Percentiles rank a stretch among this genome's conserved stretches.
Evolutionary conservation across 1,140 invertebrate genomes (phyloP).

Genomic region (Drosophila suzukii): DNA sequence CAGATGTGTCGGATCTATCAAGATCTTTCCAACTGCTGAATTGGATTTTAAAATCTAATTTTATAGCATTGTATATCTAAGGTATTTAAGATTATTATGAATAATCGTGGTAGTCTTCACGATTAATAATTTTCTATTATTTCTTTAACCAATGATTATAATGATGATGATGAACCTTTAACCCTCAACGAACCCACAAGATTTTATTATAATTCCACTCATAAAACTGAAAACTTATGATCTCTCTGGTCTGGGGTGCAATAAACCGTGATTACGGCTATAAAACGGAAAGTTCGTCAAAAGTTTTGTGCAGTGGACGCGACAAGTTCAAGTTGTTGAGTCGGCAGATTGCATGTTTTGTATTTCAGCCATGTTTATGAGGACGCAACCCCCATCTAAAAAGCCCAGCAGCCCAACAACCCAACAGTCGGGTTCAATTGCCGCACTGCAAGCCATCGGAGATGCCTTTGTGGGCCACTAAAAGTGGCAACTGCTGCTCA

Average conservation of each 20-base stretch:
- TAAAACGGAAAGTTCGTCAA: constrained; percentile 49
- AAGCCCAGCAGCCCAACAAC: background rate
- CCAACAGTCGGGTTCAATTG: constrained; percentile 52
- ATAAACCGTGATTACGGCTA: constrained; percentile 17
- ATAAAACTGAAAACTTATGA: constrained; percentile 13
- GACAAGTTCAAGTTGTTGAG: constrained; percentile 67
- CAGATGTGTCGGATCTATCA: background rate
- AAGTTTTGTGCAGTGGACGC: constrained; percentile 57
- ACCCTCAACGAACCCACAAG: background rate
- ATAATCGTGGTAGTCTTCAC: too few species aligned
- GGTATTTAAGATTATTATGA: too few species aligned
- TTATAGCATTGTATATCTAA: too few species aligned
- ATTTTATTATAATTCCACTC: background rate
- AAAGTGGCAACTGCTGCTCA: constrained; percentile 57
- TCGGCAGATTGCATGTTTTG: constrained; percentile 67
- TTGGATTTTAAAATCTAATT: background rate
- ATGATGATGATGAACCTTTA: too few species aligned
- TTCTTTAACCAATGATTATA: too few species aligned
- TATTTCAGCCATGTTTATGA: constrained; percentile 65
- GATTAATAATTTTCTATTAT: too few species aligned
- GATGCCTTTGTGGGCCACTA: constrained; percentile 38
- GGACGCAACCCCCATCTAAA: background rate
- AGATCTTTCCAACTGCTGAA: background rate
- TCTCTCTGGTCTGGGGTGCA: constrained; percentile 9
- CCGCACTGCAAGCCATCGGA: constrained; percentile 50